Base-by-base conservation (phyloP, 2,113 vertebrate genomes). In the Lamprotornis superbus region DNA sequence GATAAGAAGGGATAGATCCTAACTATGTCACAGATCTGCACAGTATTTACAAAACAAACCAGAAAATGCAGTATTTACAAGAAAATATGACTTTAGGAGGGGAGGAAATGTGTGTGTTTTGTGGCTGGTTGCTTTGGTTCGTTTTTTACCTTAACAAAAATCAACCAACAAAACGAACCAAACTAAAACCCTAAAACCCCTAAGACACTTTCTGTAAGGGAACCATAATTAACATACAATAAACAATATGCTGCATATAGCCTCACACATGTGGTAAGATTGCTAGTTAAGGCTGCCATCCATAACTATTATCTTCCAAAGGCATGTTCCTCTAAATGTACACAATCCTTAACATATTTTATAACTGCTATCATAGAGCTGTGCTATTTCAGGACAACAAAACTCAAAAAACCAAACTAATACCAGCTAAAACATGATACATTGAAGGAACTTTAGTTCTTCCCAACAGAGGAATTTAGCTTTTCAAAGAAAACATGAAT, bases 321-420 rank as follows among this genome's bases (percentile, higher is more conserved):
- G 15, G 10, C 22, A 53, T 28, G 20, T 79, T 71, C 68, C 49
- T 68, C 65, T 81, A 83, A 79, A 52, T 11, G 6, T 55, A 83
- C 5, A n/a, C 7, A 73, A 37, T 16, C 10, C 20, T 83, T 68
- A 21, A 84, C 15, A 16, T 39, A 63, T 18, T 83, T 68, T 63
- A 15, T 50, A 93, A 87, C 15, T 6, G 3, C 23, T 27, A 27
- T 25, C 30, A 59, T 0, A 52, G 23, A 84, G 12, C 31, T 79
- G 52, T 13, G 35, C 16, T 57, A 70, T 76, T 79, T 50, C 64
- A 93, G 46, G 25, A 14, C 23, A 89, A 71, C 10, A 83, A 75
- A 94, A 74, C 39, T 89, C 23, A 71, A 84, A 65, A 77, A 96
- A 92, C 39, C 50, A 87, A 95, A 93, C 56, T 83, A 93, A 3